Base-by-base conservation (phyloP, 2,888 invertebrate genomes). In the Catonia carolina region DNA sequence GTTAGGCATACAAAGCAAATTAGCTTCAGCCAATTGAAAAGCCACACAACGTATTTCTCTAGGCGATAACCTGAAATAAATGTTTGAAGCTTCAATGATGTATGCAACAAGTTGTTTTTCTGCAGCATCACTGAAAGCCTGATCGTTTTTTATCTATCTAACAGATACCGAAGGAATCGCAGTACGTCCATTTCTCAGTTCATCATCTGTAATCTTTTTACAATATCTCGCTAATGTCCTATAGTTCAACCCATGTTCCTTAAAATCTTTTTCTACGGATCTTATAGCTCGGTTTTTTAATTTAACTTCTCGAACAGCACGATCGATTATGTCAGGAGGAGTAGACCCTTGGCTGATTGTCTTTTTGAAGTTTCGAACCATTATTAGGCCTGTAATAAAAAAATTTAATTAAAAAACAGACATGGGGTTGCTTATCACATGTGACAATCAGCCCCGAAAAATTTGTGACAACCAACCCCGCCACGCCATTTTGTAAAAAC, bases 391-490 rank as follows among this genome's bases (percentile, higher is more conserved):
- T 14, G 15, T 14, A 37, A 37, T 15, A 37, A 37, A 37, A 41
- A 41, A 41, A 41, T 14, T 14, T 15, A 14, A n/a, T 15, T 41
- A 17, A 41, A 41, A 15, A 41, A 41, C 14, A 10, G 14, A 14
- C 14, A 12, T 17, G 23, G 23, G 15, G 49, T 5, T 5, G 15
- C 6, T 27, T n/a, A n/a, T n/a, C n/a, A n/a, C n/a, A n/a, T n/a
- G n/a, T n/a, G n/a, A n/a, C n/a, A n/a, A n/a, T n/a, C 23, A 6
- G 23, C 49, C n/a, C n/a, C n/a, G n/a, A n/a, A n/a, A n/a, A n/a
- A 49, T 31, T 27, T 23, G 49, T 27, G 27, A 49, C 49, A 49
- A 49, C 49, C 49, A 23, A 27, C 14, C 23, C 49, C 49, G 31
- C n/a, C n/a, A n/a, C n/a, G n/a, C n/a, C n/a, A n/a, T n/a, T n/a